Evolutionary conservation across 2,797 vertebrate genomes (phyloP), one percentile per base, ranked within the genome.

Genomic region (Picus viridis): DNA sequence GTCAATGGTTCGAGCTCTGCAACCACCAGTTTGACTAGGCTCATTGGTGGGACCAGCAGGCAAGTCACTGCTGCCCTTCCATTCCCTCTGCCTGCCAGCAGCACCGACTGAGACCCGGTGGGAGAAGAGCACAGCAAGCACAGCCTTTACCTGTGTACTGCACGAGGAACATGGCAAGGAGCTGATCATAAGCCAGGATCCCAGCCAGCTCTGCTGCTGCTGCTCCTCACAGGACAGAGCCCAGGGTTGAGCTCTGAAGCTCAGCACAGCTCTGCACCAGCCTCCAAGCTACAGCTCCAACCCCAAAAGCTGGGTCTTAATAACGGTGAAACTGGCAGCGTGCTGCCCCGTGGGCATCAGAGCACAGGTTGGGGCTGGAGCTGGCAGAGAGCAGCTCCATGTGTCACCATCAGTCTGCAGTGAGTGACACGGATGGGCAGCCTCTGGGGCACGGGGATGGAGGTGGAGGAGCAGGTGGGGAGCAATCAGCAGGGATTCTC

Each of bases 81-180:
- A 73, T 30, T 34, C 58, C 86, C 85, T 16, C 72, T 69, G 18
- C 47, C 29, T 4, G 84, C 89, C 51, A 80, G 71, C 83, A 68
- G 26, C 76, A 36, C 86, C 79, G 83, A 49, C 30, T 43, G 32
- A 34, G 32, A 23, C 12, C 22, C 19, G 13, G 8, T 13, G 8
- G 54, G 54, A 56, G 27, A 56, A 56, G 22, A 70, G 85, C 76
- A 85, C 79, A 83, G 73, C 47, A 17, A 80, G 27, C 59, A 51
- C 70, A 64, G 43, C 82, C 92, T 80, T 39, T 98, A 99, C 99
- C 99, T 98, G 98, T 95, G 41, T 98, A 98, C 96, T 99, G 99
- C 97, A 99, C 92, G 32, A 99, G 98, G 97, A 99, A 99, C 99
- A 99, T 98, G 95, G 97, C 98, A 97, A 97, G 96, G 82, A 78